Conservation (phyloP, 2,113 vertebrate genomes). For the Miniopterus natalensis region DNA sequence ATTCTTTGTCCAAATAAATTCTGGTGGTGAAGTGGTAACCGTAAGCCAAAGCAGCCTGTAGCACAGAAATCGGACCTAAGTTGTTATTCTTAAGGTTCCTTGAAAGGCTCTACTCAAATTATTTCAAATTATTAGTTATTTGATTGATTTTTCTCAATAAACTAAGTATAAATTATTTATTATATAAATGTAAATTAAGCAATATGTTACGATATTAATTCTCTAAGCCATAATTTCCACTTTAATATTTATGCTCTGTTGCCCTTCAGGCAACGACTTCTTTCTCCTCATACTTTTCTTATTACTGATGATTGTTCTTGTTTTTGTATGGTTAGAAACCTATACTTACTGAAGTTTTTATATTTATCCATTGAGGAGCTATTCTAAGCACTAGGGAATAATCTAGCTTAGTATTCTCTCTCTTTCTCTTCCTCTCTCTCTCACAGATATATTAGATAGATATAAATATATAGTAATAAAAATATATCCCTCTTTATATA, state of each 20-base stretch:
- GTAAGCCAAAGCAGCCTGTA: neutral
- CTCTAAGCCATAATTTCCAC: neutral
- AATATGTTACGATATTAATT: neutral
- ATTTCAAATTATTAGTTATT: neutral
- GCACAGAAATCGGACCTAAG: neutral
- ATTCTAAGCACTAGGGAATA: neutral
- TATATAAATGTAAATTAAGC: neutral
- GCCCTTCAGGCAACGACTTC: neutral
- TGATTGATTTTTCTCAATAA: neutral
- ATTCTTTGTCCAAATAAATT: neutral
- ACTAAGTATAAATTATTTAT: neutral
- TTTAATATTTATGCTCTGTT: conserved; percentile 3
- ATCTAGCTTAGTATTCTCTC: neutral
- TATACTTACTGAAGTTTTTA: neutral
- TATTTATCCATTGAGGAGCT: neutral
- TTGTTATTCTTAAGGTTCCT: neutral
- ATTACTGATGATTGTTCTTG: neutral
- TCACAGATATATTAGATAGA: neutral
- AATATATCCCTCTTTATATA: neutral
- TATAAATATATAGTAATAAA: neutral
- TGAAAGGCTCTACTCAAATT: neutral
- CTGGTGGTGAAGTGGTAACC: neutral
- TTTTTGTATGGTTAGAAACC: neutral
- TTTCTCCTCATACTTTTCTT: neutral
- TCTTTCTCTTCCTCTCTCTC: neutral